Evolutionary conservation across 1,140 invertebrate species (phyloP), one percentile per base, ranked within the genome.

Genomic region (Campodea augens): DNA sequence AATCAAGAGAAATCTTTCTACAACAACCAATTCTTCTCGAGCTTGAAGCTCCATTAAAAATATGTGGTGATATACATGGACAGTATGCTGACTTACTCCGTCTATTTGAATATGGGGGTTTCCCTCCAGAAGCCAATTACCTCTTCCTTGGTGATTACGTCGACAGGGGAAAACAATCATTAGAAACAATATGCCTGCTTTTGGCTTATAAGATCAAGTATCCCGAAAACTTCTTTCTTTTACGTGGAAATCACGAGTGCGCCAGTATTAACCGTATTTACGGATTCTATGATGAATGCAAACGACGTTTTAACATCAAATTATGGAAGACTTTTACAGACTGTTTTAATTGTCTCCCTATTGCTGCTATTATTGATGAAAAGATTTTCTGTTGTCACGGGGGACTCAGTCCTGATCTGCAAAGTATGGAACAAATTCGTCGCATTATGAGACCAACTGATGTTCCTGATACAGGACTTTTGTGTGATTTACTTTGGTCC

Each of bases 21-120:
- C 69, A 66, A 54, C 72, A 75, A 48, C 72, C 72, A 2, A 75
- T 75, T 49, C 54, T 75, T 29, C 54, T 75, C 21, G 73, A 75
- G 54, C 53, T 75, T 10, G 72, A 74, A 57, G 72, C 73, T 18
- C 72, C 72, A 24, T 50, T 75, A 10, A 75, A 74, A 57, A 74
- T 75, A 38, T 75, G 72, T 27, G 68, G 69, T 47, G 70, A 72
- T 51, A 71, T 72, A 40, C 70, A 72, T 49, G 70, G 70, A 10
- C 70, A 72, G 53, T 72, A 69, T 50, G 65, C 64, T 55, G 70
- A 72, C 54, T 57, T 72, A 20, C 54, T 71, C 21, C 53, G 67
- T 25, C 50, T 72, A 25, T 72, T 72, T 59, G 68, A 72, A 51
- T 68, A 69, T 52, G 69, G 68, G 51, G 70, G 70, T 4, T 67